Evolutionary conservation across 2,797 vertebrate genomes (phyloP).

Genomic region (Rhinichthys osculus): DNA sequence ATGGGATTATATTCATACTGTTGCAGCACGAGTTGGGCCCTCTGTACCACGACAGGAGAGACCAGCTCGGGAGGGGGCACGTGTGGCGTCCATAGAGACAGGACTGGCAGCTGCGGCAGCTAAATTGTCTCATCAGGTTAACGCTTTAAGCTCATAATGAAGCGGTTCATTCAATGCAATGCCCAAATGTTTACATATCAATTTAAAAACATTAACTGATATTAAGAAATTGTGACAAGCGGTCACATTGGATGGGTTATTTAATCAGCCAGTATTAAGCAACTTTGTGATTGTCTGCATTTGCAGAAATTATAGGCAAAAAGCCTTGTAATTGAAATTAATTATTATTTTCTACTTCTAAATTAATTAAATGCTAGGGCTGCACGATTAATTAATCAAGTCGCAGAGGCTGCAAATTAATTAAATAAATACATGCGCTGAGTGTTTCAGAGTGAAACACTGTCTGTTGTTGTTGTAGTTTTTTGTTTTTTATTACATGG

Average conservation of each 20-base stretch:
- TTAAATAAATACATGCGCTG: not conserved
- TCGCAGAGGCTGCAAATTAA: not conserved
- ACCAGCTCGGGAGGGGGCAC: slow-evolving; percentile 92
- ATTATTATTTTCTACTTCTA: not conserved
- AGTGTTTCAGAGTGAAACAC: not conserved
- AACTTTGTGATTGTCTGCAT: not conserved
- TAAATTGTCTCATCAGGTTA: slow-evolving; percentile 96
- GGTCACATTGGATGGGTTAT: not conserved
- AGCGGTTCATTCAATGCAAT: not conserved
- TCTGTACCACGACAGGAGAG: slow-evolving; percentile 94
- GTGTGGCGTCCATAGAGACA: slow-evolving; percentile 96
- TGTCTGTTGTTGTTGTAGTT: not conserved
- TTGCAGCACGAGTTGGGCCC: slow-evolving; percentile 91
- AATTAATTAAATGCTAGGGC: not conserved
- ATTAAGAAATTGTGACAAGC: not conserved
- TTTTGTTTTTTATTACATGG: not conserved
- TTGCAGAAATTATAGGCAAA: not conserved
- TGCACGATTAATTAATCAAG: not conserved
- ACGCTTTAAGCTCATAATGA: slow-evolving; percentile 30
- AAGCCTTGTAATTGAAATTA: too few species aligned
- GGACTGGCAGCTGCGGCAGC: slow-evolving; percentile 94
- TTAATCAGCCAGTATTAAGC: not conserved
- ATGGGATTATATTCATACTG: slow-evolving; percentile 9
- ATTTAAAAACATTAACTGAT: not conserved
- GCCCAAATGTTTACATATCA: not conserved